Evolutionary conservation across 2,113 vertebrate species (phyloP), one percentile per base, ranked within the genome.

Genomic region (Cyprinodon brontotheroides): DNA sequence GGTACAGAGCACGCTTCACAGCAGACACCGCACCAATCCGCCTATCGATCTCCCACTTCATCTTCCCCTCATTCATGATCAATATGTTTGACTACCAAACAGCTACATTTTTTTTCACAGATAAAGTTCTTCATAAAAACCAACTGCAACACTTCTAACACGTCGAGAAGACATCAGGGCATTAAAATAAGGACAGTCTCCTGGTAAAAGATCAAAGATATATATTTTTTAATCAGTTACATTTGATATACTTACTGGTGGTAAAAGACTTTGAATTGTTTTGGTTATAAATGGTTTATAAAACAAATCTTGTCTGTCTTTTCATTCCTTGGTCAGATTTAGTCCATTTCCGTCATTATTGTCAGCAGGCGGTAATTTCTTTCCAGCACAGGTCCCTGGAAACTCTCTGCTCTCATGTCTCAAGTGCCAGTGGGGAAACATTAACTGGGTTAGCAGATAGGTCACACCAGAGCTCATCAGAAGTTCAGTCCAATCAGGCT

Each of bases 391-490:
- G 48, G 36, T 66, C 50, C 4, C 8, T 17, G 9, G 39, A 70
- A 77, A 45, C 45, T 3, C 4, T 14, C 71, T 61, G 45, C 14
- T 39, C 37, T 41, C 9, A 48, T 11, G 41, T 36, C 70, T 64
- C 43, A 76, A 50, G 38, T 47, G 59, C 43, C n/a, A 75, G 37
- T 20, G 67, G 22, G 74, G 77, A 61, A 80, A 68, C 47, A 4
- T 40, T 62, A 75, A 78, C 60, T 65, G 78, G 71, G 68, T 84
- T 76, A 71, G 71, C 41, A 74, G 74, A 70, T 65, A 68, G 60
- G 72, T 84, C 74, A 82, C 40, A 43, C n/a, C 68, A 57, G 65
- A 77, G 60, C 62, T 39, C 67, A 60, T 68, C 61, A 69, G 70
- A 59, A 78, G 47, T 64, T 73, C 17, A 29, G 63, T 65, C 41